Percentiles rank a stretch among this genome's conserved stretches.
Conservation (phyloP, 2,888 invertebrate genomes). For the Selenia dentaria region DNA sequence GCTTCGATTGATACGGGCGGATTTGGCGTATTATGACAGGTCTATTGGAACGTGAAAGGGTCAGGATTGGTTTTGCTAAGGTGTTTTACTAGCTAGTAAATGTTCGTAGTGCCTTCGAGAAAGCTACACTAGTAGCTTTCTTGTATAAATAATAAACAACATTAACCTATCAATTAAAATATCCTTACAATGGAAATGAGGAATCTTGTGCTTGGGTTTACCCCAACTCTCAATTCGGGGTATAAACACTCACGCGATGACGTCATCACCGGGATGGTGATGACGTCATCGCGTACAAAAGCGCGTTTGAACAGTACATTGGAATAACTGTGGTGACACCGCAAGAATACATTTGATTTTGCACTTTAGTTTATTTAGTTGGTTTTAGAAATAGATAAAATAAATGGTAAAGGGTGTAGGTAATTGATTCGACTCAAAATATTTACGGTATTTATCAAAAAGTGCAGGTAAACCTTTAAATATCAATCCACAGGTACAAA, state of each 20-base stretch:
- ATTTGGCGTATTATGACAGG: slow-evolving; percentile 70
- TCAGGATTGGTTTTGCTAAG: slow-evolving; percentile 2
- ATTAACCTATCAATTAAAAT: no score
- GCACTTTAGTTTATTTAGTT: no score
- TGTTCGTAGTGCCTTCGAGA: no score
- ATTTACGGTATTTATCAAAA: no score
- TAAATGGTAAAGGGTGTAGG: no score
- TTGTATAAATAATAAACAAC: no score
- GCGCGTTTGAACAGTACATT: background rate
- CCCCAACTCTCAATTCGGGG: slow-evolving; percentile 33
- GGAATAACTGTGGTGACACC: background rate
- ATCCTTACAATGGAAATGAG: no score
- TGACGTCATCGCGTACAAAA: slow-evolving; percentile 6
- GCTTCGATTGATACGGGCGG: slow-evolving; percentile 72
- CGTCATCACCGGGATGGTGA: slow-evolving; percentile 37
- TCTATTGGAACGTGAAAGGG: slow-evolving; percentile 49
- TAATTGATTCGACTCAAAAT: no score
- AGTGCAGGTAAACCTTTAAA: no score
- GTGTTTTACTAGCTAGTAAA: background rate
- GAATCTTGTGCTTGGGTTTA: slow-evolving; percentile 29
- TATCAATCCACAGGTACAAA: background rate
- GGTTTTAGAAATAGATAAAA: no score
- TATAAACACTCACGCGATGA: slow-evolving; percentile 34
- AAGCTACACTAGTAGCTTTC: no score
- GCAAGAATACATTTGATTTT: background rate